Conservation (phyloP, 1,140 invertebrate genomes). For the Paramacrobiotus metropolitanus region DNA sequence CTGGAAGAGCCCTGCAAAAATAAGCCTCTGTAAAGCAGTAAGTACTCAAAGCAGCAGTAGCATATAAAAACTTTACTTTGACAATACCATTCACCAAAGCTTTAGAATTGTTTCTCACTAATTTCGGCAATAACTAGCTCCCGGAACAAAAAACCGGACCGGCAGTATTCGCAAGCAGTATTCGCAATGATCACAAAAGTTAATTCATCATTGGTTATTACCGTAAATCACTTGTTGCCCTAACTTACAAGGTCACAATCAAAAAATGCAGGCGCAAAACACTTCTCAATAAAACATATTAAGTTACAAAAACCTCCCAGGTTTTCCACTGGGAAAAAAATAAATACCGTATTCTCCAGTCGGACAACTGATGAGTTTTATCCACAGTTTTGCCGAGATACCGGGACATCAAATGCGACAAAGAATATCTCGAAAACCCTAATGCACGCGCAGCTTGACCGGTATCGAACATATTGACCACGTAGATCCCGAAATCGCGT, state of each 20-base stretch:
- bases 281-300: no score
- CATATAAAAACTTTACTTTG: no score
- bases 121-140: no score
- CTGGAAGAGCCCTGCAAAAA: conserved; percentile 45
- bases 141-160: no score
- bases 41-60: not conserved
- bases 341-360: conserved; percentile 64
- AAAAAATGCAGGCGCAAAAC: no score
- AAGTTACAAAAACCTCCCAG: not conserved
- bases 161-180: no score
- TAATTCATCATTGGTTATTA: no score
- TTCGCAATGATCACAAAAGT: no score
- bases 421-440: conserved; percentile 40
- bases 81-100: no score
- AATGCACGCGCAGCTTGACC: conserved; percentile 56
- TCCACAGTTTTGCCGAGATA: conserved; percentile 56
- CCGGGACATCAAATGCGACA: conserved; percentile 48
- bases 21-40: not conserved
- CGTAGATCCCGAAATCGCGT: conserved; percentile 72
- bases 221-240: no score
- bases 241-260: no score
- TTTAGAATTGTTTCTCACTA: no score
- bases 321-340: not conserved
- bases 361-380: conserved; percentile 76
- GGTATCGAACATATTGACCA: conserved; percentile 95